Percentiles rank a stretch among this genome's conserved stretches.
These are phyloP conservation scores for Psilopsiagon aurifrons DNA, from an alignment of 2,113 vertebrate species.

Conservation along the genomic window DNA sequence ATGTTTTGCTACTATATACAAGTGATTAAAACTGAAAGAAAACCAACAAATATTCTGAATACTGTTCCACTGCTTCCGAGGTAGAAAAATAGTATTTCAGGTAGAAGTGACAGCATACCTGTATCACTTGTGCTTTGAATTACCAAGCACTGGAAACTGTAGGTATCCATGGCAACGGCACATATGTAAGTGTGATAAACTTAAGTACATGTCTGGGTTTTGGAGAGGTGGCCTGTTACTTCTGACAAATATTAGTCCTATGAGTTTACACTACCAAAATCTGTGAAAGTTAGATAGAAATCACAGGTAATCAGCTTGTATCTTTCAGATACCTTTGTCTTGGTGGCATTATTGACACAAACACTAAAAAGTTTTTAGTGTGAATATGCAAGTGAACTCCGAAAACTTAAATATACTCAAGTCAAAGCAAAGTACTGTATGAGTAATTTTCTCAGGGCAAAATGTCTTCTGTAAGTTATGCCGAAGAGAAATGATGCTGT, in stretches of 20 bases:
- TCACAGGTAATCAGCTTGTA: neutral
- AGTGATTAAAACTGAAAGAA: neutral
- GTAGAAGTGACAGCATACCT: conserved; percentile 1
- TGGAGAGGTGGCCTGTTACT: neutral
- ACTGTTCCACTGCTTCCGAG: neutral
- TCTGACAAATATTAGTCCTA: neutral
- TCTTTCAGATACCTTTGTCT: neutral
- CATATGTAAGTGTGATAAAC: conserved; percentile 33
- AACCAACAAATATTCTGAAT: neutral
- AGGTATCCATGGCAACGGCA: conserved; percentile 23
- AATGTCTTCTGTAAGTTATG: neutral
- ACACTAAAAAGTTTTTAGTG: neutral
- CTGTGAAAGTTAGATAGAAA: neutral
- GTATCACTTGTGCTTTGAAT: conserved; percentile 29
- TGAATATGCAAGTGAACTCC: neutral
- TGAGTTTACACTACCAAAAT: neutral
- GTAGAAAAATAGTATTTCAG: neutral
- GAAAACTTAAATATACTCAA: neutral
- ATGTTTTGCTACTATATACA: neutral
- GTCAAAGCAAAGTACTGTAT: neutral
- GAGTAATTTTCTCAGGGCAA: neutral
- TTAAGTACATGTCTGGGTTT: conserved; percentile 2
- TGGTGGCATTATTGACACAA: neutral
- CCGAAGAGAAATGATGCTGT: neutral
- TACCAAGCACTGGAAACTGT: conserved; percentile 15